Evolutionary conservation across 2,888 invertebrate genomes (phyloP).

Genomic region (Lasioglossum villosulum): DNA sequence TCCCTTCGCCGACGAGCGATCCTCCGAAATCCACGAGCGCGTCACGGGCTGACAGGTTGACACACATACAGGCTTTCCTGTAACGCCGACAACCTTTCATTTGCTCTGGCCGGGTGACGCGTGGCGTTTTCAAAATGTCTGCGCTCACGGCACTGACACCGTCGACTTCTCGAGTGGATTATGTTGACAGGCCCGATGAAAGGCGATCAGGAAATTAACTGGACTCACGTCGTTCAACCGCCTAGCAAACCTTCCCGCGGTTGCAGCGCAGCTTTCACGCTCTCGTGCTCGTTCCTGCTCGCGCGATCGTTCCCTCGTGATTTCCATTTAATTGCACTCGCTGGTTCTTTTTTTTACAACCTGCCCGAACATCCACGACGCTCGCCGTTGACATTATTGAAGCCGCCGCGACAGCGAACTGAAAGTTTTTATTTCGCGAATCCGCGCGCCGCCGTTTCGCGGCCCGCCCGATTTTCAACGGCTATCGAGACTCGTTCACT

Average conservation of each 20-base stretch:
- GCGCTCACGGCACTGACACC: conserved; percentile 36
- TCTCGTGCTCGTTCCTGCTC: background rate
- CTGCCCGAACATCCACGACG: background rate
- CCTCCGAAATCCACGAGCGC: conserved; percentile 33
- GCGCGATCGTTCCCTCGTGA: background rate
- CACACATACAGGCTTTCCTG: conserved; percentile 51
- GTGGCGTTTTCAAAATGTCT: conserved; percentile 67
- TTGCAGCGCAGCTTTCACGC: conserved; percentile 13
- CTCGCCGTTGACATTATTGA: conserved; percentile 11
- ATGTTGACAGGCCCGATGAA: conserved; percentile 63
- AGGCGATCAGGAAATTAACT: conserved; percentile 73
- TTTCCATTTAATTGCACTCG: conserved; percentile 48
- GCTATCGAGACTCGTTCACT: background rate
- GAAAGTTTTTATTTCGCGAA: background rate
- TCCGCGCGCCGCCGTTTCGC: background rate
- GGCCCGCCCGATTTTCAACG: background rate
- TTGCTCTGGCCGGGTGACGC: conserved; percentile 45
- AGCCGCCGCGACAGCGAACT: background rate
- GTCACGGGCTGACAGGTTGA: conserved; percentile 58
- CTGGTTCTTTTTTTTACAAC: background rate
- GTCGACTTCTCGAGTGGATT: conserved; percentile 64
- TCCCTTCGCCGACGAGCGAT: background rate
- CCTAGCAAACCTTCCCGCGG: conserved; percentile 40
- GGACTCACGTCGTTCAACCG: conserved; percentile 61
- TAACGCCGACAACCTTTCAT: conserved; percentile 61